Base-by-base conservation (phyloP, 53 echinoderm and acorn worm species). In the Luidia sarsii region DNA sequence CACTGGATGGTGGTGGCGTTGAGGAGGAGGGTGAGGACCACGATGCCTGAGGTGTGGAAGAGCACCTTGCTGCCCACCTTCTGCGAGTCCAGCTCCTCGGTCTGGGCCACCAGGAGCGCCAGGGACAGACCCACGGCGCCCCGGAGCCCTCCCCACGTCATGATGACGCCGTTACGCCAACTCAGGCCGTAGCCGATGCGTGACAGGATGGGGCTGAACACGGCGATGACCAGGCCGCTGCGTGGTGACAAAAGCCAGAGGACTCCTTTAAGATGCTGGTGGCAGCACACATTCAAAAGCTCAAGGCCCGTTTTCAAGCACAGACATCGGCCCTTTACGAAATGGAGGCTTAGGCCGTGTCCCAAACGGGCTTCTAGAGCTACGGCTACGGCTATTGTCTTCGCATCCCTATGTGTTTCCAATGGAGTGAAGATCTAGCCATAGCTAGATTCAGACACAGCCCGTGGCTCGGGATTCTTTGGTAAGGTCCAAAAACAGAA, bases 111-210 rank as follows among this genome's bases (percentile, higher is more conserved):
- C 0, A 96, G 64, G 2, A 96, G 88, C 25, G 96, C 93, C 80
- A 96, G 61, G 46, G 96, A 92, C 29, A 96, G 79, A 28, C 96
- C 86, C 18, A 96, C 96, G 14, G 96, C 96, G 8, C 96, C 96
- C 1, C 96, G 84, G 4, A 96, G 90, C 7, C 96, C 96, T 4
- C 96, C 93, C 96, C 96, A 96, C 2, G 96, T 93, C 88, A 96
- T 88, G 65, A 96, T 89, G 39, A 92, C 93, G 0, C 86, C 96
- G 60, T 96, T 96, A 15, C 89, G 93, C 96, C 96, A 96, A 35
- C 88, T 82, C 29, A 96, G 70, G 14, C 96, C 96, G 50, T 96
- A 96, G 18, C 96, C 96, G 64, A 96, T 80, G 11, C 90, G 70
- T 0, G 90, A 68, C 48, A 96, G 83, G 57, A 96, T 86, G 0